These are phyloP conservation scores for Thalassarche chlororhynchos DNA, from an alignment of 2,113 vertebrate genomes.

Conservation along the genomic window DNA sequence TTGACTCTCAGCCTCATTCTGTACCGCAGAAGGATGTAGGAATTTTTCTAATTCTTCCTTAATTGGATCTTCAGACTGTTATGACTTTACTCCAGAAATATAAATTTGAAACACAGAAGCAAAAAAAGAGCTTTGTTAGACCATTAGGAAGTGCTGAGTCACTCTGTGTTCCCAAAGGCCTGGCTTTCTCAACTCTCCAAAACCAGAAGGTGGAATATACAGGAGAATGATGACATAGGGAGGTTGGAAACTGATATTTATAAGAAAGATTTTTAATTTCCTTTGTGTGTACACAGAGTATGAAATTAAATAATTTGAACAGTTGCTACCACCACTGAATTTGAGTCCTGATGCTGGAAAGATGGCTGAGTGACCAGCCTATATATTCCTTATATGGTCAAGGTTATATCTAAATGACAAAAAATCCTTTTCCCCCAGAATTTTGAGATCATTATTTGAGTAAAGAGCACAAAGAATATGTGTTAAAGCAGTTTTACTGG, in stretches of 20 bases:
- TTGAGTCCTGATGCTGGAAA: background rate
- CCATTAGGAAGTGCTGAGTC: background rate
- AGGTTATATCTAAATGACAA: background rate
- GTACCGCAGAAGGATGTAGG: background rate
- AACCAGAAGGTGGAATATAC: background rate
- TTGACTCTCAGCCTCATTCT: background rate
- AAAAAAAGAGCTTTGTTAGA: background rate
- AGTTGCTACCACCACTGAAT: background rate
- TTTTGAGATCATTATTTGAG: background rate
- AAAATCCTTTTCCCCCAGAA: background rate
- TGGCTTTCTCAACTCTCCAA: background rate
- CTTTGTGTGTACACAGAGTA: background rate
- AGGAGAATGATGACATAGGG: background rate
- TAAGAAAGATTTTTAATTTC: background rate
- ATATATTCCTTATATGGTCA: background rate
- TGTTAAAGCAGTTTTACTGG: background rate
- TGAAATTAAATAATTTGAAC: background rate
- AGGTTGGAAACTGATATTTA: background rate
- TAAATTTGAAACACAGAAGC: background rate
- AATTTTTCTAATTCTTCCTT: background rate
- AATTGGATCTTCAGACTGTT: background rate
- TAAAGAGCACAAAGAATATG: background rate
- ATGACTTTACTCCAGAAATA: background rate
- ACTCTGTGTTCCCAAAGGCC: background rate
- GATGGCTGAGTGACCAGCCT: background rate